Conservation (phyloP, 2,797 vertebrate species). For the Lacerta bilineata region DNA sequence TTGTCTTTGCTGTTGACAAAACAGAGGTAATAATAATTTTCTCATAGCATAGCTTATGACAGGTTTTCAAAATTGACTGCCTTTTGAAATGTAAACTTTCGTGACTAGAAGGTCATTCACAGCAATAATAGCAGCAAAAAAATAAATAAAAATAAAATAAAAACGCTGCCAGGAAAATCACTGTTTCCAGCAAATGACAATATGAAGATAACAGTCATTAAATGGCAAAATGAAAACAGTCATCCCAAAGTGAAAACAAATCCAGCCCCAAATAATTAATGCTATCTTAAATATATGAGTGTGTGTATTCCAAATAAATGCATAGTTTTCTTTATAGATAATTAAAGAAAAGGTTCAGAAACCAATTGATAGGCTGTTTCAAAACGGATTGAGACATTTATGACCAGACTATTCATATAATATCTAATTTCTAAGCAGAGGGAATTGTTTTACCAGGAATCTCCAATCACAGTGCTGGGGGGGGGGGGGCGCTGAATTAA, state of each 20-base stretch:
- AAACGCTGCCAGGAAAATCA: not conserved
- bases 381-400: not conserved
- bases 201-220: not conserved
- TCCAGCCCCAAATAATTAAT: not conserved
- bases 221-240: not conserved
- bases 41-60: constrained; percentile 6
- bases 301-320: not conserved
- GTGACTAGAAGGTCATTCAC: constrained; percentile 7
- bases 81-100: constrained; percentile 27
- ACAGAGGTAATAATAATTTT: constrained; percentile 20
- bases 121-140: not conserved
- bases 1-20: constrained; percentile 23
- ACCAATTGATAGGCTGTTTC: not conserved
- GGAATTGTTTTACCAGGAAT: no score
- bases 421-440: no score
- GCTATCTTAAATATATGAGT: not conserved
- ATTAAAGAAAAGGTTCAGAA: not conserved
- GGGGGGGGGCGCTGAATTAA: no score
- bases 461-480: no score
- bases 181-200: not conserved
- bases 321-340: not conserved
- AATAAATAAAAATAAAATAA: no score
- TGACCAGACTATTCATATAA: not conserved
- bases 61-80: constrained; percentile 14
- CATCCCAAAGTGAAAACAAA: constrained; percentile 2